Conservation (phyloP, 2,888 invertebrate genomes). For the Hirtodrosophila duncani region DNA sequence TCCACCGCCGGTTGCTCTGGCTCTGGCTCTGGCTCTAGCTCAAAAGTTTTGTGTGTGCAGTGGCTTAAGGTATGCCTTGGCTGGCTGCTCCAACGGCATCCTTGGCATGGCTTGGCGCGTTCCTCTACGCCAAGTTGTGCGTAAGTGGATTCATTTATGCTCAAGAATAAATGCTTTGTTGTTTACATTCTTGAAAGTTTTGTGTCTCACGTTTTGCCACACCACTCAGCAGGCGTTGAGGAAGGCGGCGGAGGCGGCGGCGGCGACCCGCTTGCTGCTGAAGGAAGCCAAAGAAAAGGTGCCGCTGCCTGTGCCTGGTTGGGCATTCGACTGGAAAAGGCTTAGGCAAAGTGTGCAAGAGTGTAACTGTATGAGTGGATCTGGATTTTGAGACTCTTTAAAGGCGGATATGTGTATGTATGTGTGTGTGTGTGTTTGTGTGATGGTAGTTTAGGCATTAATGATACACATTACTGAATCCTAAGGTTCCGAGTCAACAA, state of each 20-base stretch:
- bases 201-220: conserved; percentile 57
- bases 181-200: conserved; percentile 67
- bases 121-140: conserved; percentile 39
- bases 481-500: no score
- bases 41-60: conserved; percentile 35
- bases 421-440: not conserved
- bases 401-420: not conserved
- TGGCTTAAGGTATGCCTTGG: conserved; percentile 45
- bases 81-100: no score
- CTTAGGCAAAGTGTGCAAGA: conserved; percentile 16
- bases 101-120: conserved; percentile 1
- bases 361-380: no score
- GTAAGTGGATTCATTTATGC: conserved; percentile 67
- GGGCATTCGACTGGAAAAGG: conserved; percentile 43
- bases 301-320: not conserved
- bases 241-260: no score
- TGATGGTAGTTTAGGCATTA: no score
- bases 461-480: no score
- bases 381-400: conserved; percentile 5
- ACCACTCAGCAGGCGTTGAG: conserved; percentile 32
- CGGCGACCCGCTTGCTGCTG: no score
- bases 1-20: conserved; percentile 11
- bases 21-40: conserved; percentile 25
- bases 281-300: no score
- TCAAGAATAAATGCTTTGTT: conserved; percentile 62